Base-by-base conservation (phyloP, 2,888 invertebrate species). In the Euphydryas editha region DNA sequence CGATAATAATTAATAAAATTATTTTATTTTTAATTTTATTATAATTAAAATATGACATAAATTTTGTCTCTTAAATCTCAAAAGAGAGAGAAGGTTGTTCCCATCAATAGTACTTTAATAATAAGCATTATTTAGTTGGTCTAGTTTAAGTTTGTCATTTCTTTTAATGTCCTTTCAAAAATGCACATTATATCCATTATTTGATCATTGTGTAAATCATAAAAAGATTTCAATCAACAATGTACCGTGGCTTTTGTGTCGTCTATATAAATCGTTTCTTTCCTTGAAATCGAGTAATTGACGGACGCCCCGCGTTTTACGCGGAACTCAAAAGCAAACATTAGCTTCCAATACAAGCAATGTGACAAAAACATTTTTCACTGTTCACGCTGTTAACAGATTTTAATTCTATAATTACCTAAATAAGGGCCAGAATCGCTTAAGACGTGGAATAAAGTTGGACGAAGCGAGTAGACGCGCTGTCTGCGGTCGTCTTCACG, bases 391-490 rank as follows among this genome's bases (percentile, higher is more conserved):
- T 61, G 57, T 65, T 42, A 54, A 70, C 21, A 8, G 64, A 72
- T 63, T 59, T 42, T 65, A 57, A 57, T 71, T 61, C 59, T 73
- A 72, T 68, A 15, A 15, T 13, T 15, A 15, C 2, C n/a, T 2
- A 20, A 54, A 70, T 74, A 76, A 51, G 70, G 72, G 61, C 65
- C 18, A 67, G 69, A 69, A 59, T 77, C 49, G 63, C 47, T 24
- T 70, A 66, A 65, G 72, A 57, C 56, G 59, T 59, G 63, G 59
- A 65, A 72, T 73, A 59, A 46, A 59, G 58, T 59, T 51, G 62
- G 62, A 21, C 70, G 68, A 61, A 64, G 49, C 54, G 70, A 65
- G 84, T 76, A 82, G 84, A 78, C 85, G 78, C 77, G 83, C 84
- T 76, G 85, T 85, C 85, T 85, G 78, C 76, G 64, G 56, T 69